phyloP scores from a whole-genome alignment of 2,113 vertebrate species.

The Acanthisitta chloris region DNA sequence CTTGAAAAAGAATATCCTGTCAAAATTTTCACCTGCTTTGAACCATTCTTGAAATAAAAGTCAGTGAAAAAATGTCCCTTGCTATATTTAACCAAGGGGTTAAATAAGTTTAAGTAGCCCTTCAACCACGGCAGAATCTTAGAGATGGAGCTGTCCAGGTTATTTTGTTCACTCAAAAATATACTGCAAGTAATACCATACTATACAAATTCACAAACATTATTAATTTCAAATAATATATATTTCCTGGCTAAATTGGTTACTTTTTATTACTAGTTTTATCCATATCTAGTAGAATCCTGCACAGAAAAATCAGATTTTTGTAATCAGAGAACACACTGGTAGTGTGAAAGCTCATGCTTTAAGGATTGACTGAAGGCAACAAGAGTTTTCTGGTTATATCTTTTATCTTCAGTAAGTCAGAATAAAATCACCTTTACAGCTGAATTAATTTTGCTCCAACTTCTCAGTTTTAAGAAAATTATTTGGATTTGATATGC shows the following conservation, averaged over 20 bases:
- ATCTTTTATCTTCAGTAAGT: neutral
- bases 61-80: neutral
- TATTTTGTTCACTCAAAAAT: neutral
- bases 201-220: neutral
- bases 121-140: neutral
- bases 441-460: neutral
- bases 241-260: neutral
- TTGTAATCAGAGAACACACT: neutral
- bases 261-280: neutral
- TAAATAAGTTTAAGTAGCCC: neutral
- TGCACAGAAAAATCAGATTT: neutral
- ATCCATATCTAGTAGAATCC: neutral
- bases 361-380: neutral
- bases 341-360: neutral
- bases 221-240: neutral
- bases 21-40: neutral
- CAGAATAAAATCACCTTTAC: neutral
- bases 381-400: neutral
- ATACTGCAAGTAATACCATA: neutral
- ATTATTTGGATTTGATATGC: neutral
- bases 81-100: neutral
- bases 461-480: neutral
- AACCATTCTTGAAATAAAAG: neutral
- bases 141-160: neutral
- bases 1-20: neutral